Evolutionary conservation across 2,797 vertebrate genomes (phyloP).

Genomic region (Rhinogobio ventralis): DNA sequence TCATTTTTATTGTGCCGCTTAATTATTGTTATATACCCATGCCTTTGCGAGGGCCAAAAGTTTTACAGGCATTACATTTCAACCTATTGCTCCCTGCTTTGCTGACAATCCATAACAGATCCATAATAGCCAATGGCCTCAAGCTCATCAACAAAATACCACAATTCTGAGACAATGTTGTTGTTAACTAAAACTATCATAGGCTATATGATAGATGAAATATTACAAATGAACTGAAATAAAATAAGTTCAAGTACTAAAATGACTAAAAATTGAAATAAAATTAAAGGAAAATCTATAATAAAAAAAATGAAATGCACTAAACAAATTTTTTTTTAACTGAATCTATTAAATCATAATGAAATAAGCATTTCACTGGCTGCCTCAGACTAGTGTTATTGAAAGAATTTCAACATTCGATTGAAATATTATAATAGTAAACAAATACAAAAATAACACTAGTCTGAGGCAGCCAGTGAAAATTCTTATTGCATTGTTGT

Average conservation of each 20-base stretch:
- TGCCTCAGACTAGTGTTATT: neutral
- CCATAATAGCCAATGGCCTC: slow-evolving; percentile 16
- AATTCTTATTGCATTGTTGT: neutral
- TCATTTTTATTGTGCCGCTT: slow-evolving; percentile 85
- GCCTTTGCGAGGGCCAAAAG: slow-evolving; percentile 73
- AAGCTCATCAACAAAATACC: slow-evolving; percentile 1
- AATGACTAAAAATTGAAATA: too few species aligned
- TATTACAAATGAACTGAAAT: too few species aligned
- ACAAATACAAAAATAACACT: neutral
- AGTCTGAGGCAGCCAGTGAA: neutral
- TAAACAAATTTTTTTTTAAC: too few species aligned
- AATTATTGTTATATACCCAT: slow-evolving; percentile 75
- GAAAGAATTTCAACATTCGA: too few species aligned
- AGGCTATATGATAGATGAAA: too few species aligned
- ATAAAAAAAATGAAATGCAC: too few species aligned
- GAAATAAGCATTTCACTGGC: neutral
- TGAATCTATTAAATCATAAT: neutral
- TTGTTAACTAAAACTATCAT: neutral
- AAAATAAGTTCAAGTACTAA: too few species aligned
- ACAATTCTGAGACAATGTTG: slow-evolving; percentile 5
- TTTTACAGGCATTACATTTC: slow-evolving; percentile 79
- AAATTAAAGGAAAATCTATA: too few species aligned
- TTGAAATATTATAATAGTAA: too few species aligned
- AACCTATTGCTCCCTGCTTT: slow-evolving; percentile 73
- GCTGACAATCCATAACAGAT: slow-evolving; percentile 37